These are phyloP conservation scores for Patella pellucida DNA, from an alignment of 2,888 invertebrate genomes.

Conservation along the genomic window DNA sequence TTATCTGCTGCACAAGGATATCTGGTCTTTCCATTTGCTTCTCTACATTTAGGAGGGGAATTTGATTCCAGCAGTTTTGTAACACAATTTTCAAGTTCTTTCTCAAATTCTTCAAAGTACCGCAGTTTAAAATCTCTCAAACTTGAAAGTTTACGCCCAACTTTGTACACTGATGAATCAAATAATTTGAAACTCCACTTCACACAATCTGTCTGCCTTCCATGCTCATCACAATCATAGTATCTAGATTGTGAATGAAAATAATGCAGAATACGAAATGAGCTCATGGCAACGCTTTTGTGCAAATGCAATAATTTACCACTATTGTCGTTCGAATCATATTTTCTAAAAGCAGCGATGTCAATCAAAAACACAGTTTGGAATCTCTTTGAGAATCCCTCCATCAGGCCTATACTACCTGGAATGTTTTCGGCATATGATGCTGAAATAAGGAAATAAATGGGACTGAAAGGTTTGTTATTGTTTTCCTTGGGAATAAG, in stretches of 20 bases:
- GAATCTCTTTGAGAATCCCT: constrained; percentile 9
- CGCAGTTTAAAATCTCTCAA: constrained; percentile 52
- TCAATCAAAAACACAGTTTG: constrained; percentile 56
- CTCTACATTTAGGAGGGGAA: not conserved
- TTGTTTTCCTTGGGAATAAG: no score
- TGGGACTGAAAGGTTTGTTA: no score
- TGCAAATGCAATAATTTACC: constrained; percentile 21
- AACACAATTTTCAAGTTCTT: constrained; percentile 42
- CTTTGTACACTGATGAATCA: constrained; percentile 36
- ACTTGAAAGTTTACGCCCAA: constrained; percentile 40
- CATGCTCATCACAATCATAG: constrained; percentile 23
- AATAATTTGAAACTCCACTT: constrained; percentile 62
- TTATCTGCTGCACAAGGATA: constrained; percentile 37
- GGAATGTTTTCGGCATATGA: not conserved
- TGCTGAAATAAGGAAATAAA: no score
- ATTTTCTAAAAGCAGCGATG: constrained; percentile 20
- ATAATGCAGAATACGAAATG: constrained; percentile 47
- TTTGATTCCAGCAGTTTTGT: constrained; percentile 25
- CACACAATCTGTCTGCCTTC: constrained; percentile 35
- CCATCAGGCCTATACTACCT: not conserved
- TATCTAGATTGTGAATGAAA: constrained; percentile 35
- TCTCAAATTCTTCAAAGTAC: constrained; percentile 61
- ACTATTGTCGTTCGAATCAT: constrained; percentile 17
- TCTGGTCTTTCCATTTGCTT: constrained; percentile 4
- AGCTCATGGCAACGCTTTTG: constrained; percentile 46